Conservation (phyloP, 1,140 invertebrate species). For the Homalodisca vitripennis region DNA sequence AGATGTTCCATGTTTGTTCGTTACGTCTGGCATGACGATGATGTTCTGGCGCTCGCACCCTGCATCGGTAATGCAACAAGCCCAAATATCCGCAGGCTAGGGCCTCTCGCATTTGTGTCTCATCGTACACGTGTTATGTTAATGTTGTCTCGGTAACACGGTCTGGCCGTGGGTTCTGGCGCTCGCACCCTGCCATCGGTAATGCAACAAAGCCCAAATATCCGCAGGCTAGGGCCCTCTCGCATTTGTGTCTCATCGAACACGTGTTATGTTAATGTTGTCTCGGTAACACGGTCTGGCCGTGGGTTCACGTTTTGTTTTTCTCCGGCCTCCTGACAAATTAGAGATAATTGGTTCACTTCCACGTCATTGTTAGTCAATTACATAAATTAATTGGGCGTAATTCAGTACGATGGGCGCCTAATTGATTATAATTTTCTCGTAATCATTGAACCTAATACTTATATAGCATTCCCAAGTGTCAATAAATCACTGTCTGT, state of each 20-base stretch:
- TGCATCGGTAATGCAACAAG: no score
- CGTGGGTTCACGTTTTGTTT: neutral
- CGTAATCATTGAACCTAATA: slow-evolving; percentile 12
- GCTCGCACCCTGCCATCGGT: no score
- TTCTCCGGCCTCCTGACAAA: neutral
- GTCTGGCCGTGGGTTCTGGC: no score
- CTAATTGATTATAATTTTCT: slow-evolving; percentile 20
- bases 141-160: neutral
- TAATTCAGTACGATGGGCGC: slow-evolving; percentile 5
- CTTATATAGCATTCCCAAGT: neutral
- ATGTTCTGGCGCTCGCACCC: no score
- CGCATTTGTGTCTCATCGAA: no score
- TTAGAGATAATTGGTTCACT: neutral
- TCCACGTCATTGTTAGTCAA: slow-evolving; percentile 3
- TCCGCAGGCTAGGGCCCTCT: neutral
- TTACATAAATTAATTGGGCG: slow-evolving; percentile 16
- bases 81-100: neutral
- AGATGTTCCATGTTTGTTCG: no score
- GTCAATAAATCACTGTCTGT: neutral
- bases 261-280: slow-evolving; percentile 11
- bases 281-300: neutral
- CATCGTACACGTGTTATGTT: slow-evolving; percentile 17
- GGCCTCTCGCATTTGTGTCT: no score
- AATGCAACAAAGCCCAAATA: no score
- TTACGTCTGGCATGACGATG: no score